phyloP scores from a whole-genome alignment of 2,888 invertebrate genomes.

The Diploptera punctata region DNA sequence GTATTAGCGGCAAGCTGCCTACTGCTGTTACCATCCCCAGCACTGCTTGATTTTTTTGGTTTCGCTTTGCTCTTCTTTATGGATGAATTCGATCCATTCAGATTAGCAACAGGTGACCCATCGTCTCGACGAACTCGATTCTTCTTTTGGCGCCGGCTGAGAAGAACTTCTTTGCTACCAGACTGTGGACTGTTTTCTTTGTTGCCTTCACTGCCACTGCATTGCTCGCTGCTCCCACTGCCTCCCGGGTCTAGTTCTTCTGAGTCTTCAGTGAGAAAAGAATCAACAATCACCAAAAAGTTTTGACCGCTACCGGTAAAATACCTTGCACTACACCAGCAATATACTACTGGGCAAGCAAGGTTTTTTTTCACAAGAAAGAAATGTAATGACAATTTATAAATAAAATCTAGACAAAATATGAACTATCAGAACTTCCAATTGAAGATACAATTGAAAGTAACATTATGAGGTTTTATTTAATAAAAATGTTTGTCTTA shows the following conservation, averaged over 20 bases:
- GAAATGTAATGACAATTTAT: too few relatives aligned
- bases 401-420: too few relatives aligned
- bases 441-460: too few relatives aligned
- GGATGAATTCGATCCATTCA: conserved; percentile 37
- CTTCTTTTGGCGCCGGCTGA: conserved; percentile 61
- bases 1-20: neutral
- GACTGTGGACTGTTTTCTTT: conserved; percentile 47
- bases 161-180: conserved; percentile 47
- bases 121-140: conserved; percentile 53
- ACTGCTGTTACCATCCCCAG: neutral
- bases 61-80: conserved; percentile 47
- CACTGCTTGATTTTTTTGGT: conserved; percentile 39
- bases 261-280: conserved; percentile 45
- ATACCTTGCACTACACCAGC: conserved; percentile 18
- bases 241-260: conserved; percentile 56
- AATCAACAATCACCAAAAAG: conserved; percentile 35
- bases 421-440: too few relatives aligned
- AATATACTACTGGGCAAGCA: too few relatives aligned
- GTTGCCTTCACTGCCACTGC: conserved; percentile 51
- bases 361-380: too few relatives aligned
- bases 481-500: too few relatives aligned
- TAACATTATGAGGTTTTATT: too few relatives aligned
- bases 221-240: conserved; percentile 46
- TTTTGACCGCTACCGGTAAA: neutral
- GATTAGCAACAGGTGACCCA: conserved; percentile 46